These are phyloP conservation scores for Helicoverpa zea DNA, from an alignment of 1,140 invertebrate genomes.

Conservation along the genomic window DNA sequence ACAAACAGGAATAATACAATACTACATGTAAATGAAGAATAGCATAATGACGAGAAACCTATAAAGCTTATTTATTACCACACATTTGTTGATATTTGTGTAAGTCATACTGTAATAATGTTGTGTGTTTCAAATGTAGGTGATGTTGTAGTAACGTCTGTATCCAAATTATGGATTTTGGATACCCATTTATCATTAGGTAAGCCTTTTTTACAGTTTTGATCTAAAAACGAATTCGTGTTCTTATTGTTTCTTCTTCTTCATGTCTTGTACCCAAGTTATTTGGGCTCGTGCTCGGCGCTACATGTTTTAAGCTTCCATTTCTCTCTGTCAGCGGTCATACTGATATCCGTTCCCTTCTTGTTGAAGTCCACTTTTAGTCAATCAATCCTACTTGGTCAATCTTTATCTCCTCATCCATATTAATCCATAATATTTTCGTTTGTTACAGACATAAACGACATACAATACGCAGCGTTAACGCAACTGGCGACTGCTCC, in stretches of 20 bases:
- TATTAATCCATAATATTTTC: too few species aligned
- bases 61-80: slow-evolving; percentile 8
- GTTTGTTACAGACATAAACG: slow-evolving; percentile 82
- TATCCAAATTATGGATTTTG: too few species aligned
- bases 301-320: not conserved
- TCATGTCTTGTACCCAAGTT: too few species aligned
- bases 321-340: not conserved
- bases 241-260: too few species aligned
- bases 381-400: too few species aligned
- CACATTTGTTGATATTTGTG: not conserved
- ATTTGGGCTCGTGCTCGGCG: too few species aligned
- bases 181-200: too few species aligned
- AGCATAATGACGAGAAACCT: not conserved
- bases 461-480: slow-evolving; percentile 88
- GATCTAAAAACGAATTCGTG: too few species aligned
- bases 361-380: too few species aligned
- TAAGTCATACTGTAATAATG: not conserved
- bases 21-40: not conserved
- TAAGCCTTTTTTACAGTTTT: not conserved
- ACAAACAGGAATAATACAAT: not conserved
- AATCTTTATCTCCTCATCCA: too few species aligned
- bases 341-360: too few species aligned
- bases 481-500: slow-evolving; percentile 90
- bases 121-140: not conserved
- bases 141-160: too few species aligned